Percentiles rank a stretch among this genome's conserved stretches.
These are phyloP conservation scores for Volucella bombylans DNA, from an alignment of 2,888 invertebrate genomes.

Conservation along the genomic window DNA sequence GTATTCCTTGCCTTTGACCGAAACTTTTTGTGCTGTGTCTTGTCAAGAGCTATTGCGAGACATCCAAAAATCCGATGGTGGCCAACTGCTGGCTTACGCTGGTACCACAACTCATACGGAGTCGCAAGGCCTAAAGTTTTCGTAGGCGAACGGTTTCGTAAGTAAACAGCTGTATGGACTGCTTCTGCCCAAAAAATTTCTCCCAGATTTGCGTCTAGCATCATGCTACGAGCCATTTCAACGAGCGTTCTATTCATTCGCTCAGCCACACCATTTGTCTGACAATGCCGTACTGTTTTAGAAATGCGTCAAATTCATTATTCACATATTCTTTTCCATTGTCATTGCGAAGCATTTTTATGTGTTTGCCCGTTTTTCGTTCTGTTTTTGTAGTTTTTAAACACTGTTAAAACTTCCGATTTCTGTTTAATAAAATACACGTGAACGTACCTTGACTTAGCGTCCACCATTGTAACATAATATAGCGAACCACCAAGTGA, in stretches of 20 bases:
- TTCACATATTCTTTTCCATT: slow-evolving; percentile 62
- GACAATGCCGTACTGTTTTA: slow-evolving; percentile 51
- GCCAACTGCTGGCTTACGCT: too few species aligned
- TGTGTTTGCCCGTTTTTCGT: slow-evolving; percentile 16
- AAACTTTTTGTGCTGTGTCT: too few species aligned
- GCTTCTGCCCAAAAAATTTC: too few species aligned
- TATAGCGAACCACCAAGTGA: slow-evolving; percentile 1
- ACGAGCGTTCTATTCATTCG: slow-evolving; percentile 56
- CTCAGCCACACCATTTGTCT: slow-evolving; percentile 71
- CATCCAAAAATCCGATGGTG: slow-evolving; percentile 52
- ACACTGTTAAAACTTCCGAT: slow-evolving; percentile 54
- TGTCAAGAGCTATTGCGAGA: slow-evolving; percentile 38
- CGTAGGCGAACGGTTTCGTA: too few species aligned
- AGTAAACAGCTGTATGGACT: too few species aligned
- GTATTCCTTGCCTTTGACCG: slow-evolving; percentile 39
- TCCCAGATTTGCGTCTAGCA: slow-evolving; percentile 68
- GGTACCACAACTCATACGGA: slow-evolving; percentile 63
- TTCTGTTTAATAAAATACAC: slow-evolving; percentile 54
- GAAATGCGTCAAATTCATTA: slow-evolving; percentile 40
- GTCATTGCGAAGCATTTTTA: slow-evolving; percentile 49
- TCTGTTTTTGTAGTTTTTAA: slow-evolving; percentile 39
- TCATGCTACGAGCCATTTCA: slow-evolving; percentile 76
- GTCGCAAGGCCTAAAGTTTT: too few species aligned
- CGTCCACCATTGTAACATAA: slow-evolving; percentile 30
- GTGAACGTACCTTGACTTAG: slow-evolving; percentile 29